phyloP scores from a whole-genome alignment of 2,888 invertebrate genomes.

The Synergus japonicus region DNA sequence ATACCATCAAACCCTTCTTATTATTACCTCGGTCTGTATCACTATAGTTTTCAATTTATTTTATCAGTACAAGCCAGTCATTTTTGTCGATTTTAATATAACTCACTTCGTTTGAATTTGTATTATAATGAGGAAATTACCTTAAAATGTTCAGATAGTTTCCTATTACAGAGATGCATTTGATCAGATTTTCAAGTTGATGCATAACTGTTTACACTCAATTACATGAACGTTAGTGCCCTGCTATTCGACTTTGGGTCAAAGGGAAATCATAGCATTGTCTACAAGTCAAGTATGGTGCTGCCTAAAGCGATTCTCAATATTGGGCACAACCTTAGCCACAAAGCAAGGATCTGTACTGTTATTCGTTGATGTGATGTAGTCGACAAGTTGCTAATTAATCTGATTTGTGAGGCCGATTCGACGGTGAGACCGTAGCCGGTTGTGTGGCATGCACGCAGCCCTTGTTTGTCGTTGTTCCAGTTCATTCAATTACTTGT shows the following conservation, averaged over 20 bases:
- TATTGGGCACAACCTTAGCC: constrained; percentile 55
- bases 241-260: constrained; percentile 58
- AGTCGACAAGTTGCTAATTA: constrained; percentile 58
- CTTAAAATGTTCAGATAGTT: not conserved
- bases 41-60: no score
- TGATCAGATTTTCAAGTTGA: constrained; percentile 44
- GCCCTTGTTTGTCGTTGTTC: constrained; percentile 55
- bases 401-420: constrained; percentile 59
- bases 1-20: not conserved
- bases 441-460: constrained; percentile 54
- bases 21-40: no score
- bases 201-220: constrained; percentile 49
- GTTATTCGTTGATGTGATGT: constrained; percentile 54
- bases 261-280: constrained; percentile 51
- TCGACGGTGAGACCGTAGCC: constrained; percentile 42
- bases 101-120: not conserved
- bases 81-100: not conserved
- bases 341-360: constrained; percentile 60
- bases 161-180: not conserved
- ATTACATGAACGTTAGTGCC: constrained; percentile 56
- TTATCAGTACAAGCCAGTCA: no score
- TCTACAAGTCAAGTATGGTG: constrained; percentile 37
- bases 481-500: constrained; percentile 50
- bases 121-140: not conserved
- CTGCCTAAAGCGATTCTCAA: constrained; percentile 55